Conservation (phyloP, 2,888 invertebrate species). For the Amiota minor region DNA sequence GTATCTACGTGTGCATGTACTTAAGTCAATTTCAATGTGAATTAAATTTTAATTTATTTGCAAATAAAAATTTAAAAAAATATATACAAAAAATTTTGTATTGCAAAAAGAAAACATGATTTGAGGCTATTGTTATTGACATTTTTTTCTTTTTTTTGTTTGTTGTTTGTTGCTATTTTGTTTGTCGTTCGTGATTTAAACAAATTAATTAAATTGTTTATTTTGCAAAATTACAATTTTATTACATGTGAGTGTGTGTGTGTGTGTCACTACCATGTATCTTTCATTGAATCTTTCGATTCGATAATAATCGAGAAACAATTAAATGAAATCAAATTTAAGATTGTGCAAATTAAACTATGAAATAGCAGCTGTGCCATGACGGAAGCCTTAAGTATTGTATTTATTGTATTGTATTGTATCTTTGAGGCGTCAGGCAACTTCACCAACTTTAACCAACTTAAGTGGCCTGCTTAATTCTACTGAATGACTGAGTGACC, state of each 20-base stretch:
- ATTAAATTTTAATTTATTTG: constrained; percentile 53
- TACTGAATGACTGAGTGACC: constrained; percentile 43
- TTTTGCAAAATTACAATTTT: constrained; percentile 24
- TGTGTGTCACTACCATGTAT: constrained; percentile 41
- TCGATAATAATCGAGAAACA: constrained; percentile 43
- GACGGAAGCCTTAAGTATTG: constrained; percentile 52
- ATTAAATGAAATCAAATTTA: constrained; percentile 50
- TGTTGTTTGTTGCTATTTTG: constrained; percentile 47
- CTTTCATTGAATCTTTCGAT: constrained; percentile 40
- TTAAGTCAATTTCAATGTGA: constrained; percentile 41
- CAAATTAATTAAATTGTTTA: constrained; percentile 6
- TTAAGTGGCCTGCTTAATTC: neutral
- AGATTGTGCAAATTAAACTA: constrained; percentile 58
- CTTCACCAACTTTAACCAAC: constrained; percentile 10
- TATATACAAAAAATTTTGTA: neutral
- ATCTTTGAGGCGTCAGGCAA: constrained; percentile 26
- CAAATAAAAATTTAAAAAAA: constrained; percentile 37
- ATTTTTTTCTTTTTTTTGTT: constrained; percentile 49
- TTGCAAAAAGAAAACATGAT: neutral
- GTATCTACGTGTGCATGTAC: neutral
- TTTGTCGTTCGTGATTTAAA: neutral
- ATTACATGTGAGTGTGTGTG: too few species aligned
- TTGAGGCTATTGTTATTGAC: constrained; percentile 31
- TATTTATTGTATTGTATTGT: too few species aligned
- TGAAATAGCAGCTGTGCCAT: constrained; percentile 53